These are phyloP conservation scores for Pimpla rufipes DNA, from an alignment of 2,888 invertebrate species.

Conservation along the genomic window DNA sequence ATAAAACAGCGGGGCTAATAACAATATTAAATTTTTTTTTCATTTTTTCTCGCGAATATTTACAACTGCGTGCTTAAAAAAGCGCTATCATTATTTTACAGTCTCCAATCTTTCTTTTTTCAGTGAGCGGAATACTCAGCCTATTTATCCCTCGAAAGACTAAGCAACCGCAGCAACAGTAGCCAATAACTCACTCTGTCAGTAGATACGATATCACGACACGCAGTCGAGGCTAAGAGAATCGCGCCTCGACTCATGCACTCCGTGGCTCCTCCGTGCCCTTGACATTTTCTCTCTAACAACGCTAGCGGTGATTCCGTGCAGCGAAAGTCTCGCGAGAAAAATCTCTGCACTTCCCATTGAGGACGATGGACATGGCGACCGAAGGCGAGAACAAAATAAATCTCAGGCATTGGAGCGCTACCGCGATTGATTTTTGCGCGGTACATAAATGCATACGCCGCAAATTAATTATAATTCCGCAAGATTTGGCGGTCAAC, in stretches of 20 bases:
- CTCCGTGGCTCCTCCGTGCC: neutral
- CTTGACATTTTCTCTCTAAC: slow-evolving; percentile 29
- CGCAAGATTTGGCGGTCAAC: neutral
- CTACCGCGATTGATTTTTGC: neutral
- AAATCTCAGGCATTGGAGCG: neutral
- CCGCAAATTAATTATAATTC: neutral
- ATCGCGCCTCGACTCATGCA: slow-evolving; percentile 11
- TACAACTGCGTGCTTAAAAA: neutral
- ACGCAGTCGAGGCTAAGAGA: neutral
- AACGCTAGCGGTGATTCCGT: neutral
- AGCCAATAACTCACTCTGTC: slow-evolving; percentile 25
- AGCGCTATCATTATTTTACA: neutral
- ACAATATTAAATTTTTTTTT: slow-evolving; percentile 10
- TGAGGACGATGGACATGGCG: neutral
- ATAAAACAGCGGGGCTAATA: no score
- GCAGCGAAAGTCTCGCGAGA: neutral
- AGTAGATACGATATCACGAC: neutral
- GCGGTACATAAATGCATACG: neutral
- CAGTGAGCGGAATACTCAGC: slow-evolving; percentile 91
- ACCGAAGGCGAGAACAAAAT: neutral
- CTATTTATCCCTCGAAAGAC: slow-evolving; percentile 88
- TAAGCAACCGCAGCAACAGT: slow-evolving; percentile 31
- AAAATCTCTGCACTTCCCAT: neutral
- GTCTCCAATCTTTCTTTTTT: slow-evolving; percentile 11
- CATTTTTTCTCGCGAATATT: neutral